Evolutionary conservation across 2,113 vertebrate genomes (phyloP), one percentile per base, ranked within the genome.

Genomic region (Glaucidium brasilianum): DNA sequence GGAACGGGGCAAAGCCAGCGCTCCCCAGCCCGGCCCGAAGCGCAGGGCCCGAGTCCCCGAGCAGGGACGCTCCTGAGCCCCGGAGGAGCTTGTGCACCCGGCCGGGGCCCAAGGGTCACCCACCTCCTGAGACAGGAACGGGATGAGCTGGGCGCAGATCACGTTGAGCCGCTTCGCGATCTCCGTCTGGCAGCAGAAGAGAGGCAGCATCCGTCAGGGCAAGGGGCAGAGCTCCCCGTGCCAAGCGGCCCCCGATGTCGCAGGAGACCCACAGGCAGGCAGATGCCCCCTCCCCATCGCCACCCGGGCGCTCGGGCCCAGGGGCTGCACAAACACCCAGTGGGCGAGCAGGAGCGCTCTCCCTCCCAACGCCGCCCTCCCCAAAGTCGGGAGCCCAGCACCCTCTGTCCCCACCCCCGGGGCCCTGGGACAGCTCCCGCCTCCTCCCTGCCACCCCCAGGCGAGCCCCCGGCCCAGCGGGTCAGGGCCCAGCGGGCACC

Each of bases 111-210:
- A 2, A 35, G 49, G 64, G 66, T 79, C 60, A 95, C 97, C 94
- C 94, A 99, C 99, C 99, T 99, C 99, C 98, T 99, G 99, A 89
- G 99, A 99, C 95, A 99, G 98, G 98, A 99, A 99, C n/a, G 99
- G 99, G 98, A 99, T 99, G 98, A 99, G 98, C 97, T 99, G 99
- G 85, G 99, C 99, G 16, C 99, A 99, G 97, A 99, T 99, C 96
- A 99, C 99, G 10, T 99, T 99, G 96, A 99, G 98, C 69, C 99
- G 98, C 97, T 99, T 99, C 55, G 99, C 99, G 32, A 99, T 99
- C 98, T 99, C 99, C 5, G 99, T 99, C 99, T 99, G 98, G 78
- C 97, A 88, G 74, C 41, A 39, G 85, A 49, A 67, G 45, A 86
- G 50, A 66, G 21, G 34, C 85, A 50, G 64, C 2, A 29, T 34